These are phyloP conservation scores for Acanthis flammea DNA, from an alignment of 2,797 vertebrate genomes.

Conservation along the genomic window DNA sequence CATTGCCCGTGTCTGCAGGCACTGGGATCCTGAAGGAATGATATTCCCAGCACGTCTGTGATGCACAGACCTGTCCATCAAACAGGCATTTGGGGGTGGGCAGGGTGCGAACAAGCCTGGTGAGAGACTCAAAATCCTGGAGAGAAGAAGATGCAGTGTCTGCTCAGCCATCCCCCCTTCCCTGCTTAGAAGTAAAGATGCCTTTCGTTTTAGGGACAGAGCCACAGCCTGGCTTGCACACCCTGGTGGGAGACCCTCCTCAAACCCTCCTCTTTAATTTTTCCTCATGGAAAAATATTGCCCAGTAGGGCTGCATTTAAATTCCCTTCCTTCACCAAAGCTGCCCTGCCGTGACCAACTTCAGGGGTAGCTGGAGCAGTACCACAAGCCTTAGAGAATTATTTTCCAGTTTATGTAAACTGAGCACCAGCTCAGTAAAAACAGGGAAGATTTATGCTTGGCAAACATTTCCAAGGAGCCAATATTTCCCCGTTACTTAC, in stretches of 20 bases:
- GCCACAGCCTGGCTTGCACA: background rate
- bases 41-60: background rate
- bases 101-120: background rate
- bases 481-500: conserved; percentile 27
- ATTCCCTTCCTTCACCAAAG: background rate
- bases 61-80: background rate
- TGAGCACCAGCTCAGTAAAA: conserved; percentile 16
- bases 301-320: background rate
- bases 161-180: background rate
- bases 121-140: background rate
- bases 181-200: background rate
- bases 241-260: background rate
- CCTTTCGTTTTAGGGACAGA: background rate
- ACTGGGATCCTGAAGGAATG: background rate
- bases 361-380: background rate
- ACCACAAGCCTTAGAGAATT: background rate
- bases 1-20: accelerated
- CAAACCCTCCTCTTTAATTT: background rate
- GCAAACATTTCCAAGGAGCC: conserved; percentile 61
- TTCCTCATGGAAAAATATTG: background rate
- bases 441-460: conserved; percentile 30
- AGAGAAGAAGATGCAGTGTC: background rate
- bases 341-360: background rate
- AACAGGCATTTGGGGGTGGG: background rate
- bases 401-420: conserved; percentile 19